phyloP scores from a whole-genome alignment of 2,888 invertebrate genomes.

The Neoscelio sp. region DNA sequence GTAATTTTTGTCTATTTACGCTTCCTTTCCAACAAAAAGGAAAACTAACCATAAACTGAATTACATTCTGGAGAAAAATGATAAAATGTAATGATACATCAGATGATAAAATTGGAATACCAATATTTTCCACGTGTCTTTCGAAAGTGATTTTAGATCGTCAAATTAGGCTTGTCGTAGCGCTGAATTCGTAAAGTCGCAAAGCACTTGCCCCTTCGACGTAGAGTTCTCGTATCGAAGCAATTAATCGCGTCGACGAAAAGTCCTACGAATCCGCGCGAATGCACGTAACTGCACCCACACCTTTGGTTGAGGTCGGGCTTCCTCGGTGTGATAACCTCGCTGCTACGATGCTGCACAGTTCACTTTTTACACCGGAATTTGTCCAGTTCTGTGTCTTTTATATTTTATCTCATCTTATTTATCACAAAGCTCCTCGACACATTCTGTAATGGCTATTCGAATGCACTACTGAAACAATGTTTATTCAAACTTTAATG shows the following conservation, averaged over 20 bases:
- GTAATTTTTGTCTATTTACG: slow-evolving; percentile 33
- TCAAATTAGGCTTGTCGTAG: slow-evolving; percentile 63
- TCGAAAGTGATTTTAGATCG: slow-evolving; percentile 48
- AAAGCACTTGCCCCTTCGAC: slow-evolving; percentile 63
- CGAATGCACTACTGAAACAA: slow-evolving; percentile 27
- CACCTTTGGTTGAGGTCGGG: slow-evolving; percentile 51
- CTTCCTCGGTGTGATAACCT: slow-evolving; percentile 59
- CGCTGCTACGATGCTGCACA: slow-evolving; percentile 41
- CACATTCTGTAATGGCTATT: slow-evolving; percentile 47
- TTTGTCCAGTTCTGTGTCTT: slow-evolving; percentile 64
- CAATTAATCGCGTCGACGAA: slow-evolving; percentile 68
- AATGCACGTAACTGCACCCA: slow-evolving; percentile 67
- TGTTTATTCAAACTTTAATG: slow-evolving; percentile 9
- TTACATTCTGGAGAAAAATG: not conserved
- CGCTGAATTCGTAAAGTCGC: slow-evolving; percentile 61
- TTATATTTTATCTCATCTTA: slow-evolving; percentile 58
- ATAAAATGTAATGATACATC: not conserved
- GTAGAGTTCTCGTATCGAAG: slow-evolving; percentile 58
- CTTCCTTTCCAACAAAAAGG: slow-evolving; percentile 5
- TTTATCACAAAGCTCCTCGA: slow-evolving; percentile 44
- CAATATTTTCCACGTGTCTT: slow-evolving; percentile 34
- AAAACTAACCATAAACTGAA: too few relatives aligned
- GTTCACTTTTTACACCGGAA: slow-evolving; percentile 59
- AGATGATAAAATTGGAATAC: not conserved
- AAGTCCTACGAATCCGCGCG: slow-evolving; percentile 67